Evolutionary conservation across 2,888 invertebrate genomes (phyloP), one percentile per base, ranked within the genome.

Genomic region (Lypha dubia): DNA sequence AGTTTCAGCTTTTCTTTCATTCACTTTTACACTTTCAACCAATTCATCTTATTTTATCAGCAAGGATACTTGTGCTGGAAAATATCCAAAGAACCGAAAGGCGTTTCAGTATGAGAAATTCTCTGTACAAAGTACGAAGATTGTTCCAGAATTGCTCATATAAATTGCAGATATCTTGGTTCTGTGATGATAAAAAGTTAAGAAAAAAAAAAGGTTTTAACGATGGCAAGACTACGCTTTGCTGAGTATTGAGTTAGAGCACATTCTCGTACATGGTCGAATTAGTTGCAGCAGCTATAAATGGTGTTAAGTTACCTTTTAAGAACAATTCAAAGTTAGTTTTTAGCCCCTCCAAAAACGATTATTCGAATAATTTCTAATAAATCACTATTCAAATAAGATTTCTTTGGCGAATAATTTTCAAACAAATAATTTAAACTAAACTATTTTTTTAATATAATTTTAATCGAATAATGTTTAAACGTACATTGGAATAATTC

Each of bases 41-140:
- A 38, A 74, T 74, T 74, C 49, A 51, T 74, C 62, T 44, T n/a
- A 20, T 60, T 71, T 58, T 58, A 46, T 71, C 32, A 71, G 3
- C 20, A 15, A 46, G 71, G 58, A 71, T 53, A 68, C 38, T 38
- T 53, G n/a, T 9, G 22, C 15, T 11, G 15, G n/a, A 24, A 56
- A 44, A 56, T 17, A 11, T 20, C 5, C 1, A 13, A 32, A 9
- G 22, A 6, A 17, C 13, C 17, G 20, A 41, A 1, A 11, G 17
- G 28, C 8, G 7, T 20, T n/a, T 7, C 20, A 65, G 24, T 44
- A 20, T 28, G 20, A 32, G 32, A 32, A 49, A 17, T n/a, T 28
- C 35, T 4, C 46, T 46, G 49, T 6, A 38, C 17, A n/a, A 28
- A 2, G 28, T 8, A 56, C 28, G 32, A 56, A 32, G 32, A 56